These are phyloP conservation scores for Brachyhypopomus occidentalis DNA, from an alignment of 2,113 vertebrate species.

Conservation along the genomic window DNA sequence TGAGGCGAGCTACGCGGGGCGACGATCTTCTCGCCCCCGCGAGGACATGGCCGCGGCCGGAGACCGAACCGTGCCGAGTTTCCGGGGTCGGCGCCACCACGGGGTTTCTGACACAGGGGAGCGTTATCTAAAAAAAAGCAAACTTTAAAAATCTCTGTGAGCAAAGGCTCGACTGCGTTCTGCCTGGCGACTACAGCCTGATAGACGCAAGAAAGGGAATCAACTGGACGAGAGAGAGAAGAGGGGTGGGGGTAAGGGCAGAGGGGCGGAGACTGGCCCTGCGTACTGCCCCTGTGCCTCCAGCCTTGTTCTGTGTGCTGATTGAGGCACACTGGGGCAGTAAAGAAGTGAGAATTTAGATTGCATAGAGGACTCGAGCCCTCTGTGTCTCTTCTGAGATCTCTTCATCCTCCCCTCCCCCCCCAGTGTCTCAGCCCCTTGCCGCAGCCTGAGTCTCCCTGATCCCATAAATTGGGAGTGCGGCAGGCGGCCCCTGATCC, in stretches of 20 bases:
- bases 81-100: not conserved
- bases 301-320: constrained; percentile 49
- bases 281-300: constrained; percentile 23
- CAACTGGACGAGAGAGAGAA: not conserved
- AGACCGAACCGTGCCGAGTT: not conserved
- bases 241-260: not conserved
- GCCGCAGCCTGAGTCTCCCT: not conserved
- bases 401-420: not conserved
- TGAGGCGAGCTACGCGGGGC: not conserved
- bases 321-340: constrained; percentile 52
- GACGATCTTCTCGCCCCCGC: not conserved
- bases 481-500: constrained; percentile 22
- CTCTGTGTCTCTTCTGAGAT: not conserved
- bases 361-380: constrained; percentile 48
- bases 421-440: not conserved
- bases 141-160: not conserved
- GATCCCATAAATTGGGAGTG: constrained; percentile 46
- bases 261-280: constrained; percentile 24
- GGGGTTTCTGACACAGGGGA: not conserved
- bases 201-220: not conserved
- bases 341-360: constrained; percentile 52
- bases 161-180: not conserved
- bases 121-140: not conserved
- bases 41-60: not conserved
- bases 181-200: not conserved